phyloP scores from a whole-genome alignment of 2,797 vertebrate species.

The Diceros bicornis region DNA sequence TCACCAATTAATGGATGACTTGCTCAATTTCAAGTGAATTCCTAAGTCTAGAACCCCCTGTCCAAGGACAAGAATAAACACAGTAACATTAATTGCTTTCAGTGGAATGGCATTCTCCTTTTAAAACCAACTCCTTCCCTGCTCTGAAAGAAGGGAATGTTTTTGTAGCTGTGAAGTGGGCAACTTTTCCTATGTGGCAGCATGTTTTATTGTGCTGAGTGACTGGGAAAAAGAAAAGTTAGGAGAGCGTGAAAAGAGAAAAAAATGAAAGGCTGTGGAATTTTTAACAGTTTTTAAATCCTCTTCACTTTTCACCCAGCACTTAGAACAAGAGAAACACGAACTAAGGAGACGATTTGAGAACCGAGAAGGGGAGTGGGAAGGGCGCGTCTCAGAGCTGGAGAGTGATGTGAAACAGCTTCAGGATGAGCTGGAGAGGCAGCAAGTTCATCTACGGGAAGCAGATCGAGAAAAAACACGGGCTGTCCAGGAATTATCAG shows the following conservation, averaged over 20 bases:
- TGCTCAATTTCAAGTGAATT: slow-evolving; percentile 50
- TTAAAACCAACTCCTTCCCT: slow-evolving; percentile 9
- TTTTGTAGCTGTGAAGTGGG: slow-evolving; percentile 54
- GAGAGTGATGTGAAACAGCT: slow-evolving; percentile 97
- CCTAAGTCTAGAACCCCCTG: background rate
- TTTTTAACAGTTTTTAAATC: slow-evolving; percentile 4
- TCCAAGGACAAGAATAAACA: slow-evolving; percentile 11
- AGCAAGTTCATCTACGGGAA: slow-evolving; percentile 96
- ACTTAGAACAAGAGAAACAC: slow-evolving; percentile 98
- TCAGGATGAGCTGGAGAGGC: slow-evolving; percentile 96
- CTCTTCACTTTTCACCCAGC: slow-evolving; percentile 89
- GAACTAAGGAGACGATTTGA: slow-evolving; percentile 96
- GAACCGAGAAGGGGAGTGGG: slow-evolving; percentile 98
- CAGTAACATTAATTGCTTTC: slow-evolving; percentile 33
- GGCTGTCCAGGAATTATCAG: slow-evolving; percentile 95
- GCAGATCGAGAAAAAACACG: slow-evolving; percentile 95
- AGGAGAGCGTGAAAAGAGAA: background rate
- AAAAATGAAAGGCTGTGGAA: background rate
- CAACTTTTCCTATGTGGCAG: background rate
- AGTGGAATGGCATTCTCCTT: background rate
- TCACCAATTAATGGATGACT: slow-evolving; percentile 37
- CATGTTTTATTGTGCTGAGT: slow-evolving; percentile 2
- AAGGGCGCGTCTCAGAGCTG: slow-evolving; percentile 97
- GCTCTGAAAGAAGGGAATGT: slow-evolving; percentile 26
- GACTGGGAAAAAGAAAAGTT: slow-evolving; percentile 28